phyloP scores from a whole-genome alignment of 2,797 vertebrate species.

The Allochrocebus solatus region DNA sequence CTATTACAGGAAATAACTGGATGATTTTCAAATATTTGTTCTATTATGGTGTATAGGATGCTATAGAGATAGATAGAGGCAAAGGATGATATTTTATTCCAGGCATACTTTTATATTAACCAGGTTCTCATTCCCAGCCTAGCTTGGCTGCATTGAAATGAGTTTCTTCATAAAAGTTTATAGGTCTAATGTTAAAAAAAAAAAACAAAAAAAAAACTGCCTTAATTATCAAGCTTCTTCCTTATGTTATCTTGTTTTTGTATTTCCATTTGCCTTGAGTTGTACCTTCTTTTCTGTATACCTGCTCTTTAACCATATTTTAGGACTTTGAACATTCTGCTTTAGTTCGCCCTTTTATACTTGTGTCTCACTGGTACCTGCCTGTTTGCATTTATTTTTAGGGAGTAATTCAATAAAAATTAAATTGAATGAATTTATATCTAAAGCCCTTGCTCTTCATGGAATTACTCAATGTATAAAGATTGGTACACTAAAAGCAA shows the following conservation, averaged over 20 bases:
- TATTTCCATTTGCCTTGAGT: background rate
- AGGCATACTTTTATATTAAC: background rate
- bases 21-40: conserved; percentile 17
- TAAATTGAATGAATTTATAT: conserved; percentile 39
- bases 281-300: background rate
- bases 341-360: conserved; percentile 22
- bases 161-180: background rate
- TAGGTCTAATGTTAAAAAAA: background rate
- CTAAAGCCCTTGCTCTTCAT: conserved; percentile 16
- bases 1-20: background rate
- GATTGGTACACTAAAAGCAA: conserved; percentile 17
- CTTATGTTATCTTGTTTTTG: background rate
- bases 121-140: background rate
- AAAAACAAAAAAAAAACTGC: background rate
- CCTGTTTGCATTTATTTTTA: conserved; percentile 36
- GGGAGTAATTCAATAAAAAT: conserved; percentile 6
- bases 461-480: conserved; percentile 30
- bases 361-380: background rate
- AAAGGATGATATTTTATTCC: background rate
- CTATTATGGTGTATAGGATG: background rate
- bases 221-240: background rate
- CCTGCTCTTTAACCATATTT: conserved; percentile 17
- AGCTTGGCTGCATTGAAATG: background rate
- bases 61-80: background rate
- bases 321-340: background rate